Percentiles rank a stretch among this genome's conserved stretches.
These are phyloP conservation scores for Volucella bombylans DNA, from an alignment of 2,888 invertebrate species.

Conservation along the genomic window DNA sequence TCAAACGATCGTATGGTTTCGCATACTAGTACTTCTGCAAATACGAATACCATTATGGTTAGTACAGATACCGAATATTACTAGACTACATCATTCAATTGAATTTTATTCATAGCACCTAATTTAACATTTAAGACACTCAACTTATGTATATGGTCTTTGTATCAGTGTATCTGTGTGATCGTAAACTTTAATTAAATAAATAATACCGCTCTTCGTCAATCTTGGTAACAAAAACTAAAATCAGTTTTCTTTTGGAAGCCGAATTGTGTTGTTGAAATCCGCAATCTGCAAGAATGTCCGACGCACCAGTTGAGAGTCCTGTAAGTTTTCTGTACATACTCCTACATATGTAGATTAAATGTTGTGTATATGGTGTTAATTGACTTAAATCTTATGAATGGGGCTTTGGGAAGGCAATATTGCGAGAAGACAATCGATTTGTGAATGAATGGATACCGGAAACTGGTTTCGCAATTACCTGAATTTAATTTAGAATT, in stretches of 20 bases:
- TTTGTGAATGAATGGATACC: no score
- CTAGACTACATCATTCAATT: background rate
- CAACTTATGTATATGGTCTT: conserved; percentile 5
- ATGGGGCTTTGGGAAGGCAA: no score
- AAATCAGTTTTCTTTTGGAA: conserved; percentile 66
- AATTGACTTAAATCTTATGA: no score
- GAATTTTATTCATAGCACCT: conserved; percentile 39
- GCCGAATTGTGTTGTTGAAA: conserved; percentile 54
- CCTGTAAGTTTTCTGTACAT: conserved; percentile 47
- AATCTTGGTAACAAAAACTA: conserved; percentile 53
- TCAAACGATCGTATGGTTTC: conserved; percentile 3
- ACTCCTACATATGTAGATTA: no score
- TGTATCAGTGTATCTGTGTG: conserved; percentile 36
- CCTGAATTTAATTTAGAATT: no score
- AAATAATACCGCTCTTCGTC: conserved; percentile 6
- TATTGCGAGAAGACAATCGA: no score
- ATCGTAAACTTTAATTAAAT: conserved; percentile 47
- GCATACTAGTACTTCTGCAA: background rate
- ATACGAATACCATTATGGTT: no score
- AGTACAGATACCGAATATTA: no score
- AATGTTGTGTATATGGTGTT: no score
- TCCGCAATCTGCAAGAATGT: conserved; percentile 38
- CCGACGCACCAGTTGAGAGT: conserved; percentile 44
- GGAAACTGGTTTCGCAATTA: no score
- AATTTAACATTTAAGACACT: conserved; percentile 10